These are phyloP conservation scores for Megalopta genalis DNA, from an alignment of 1,140 invertebrate genomes.

Conservation along the genomic window DNA sequence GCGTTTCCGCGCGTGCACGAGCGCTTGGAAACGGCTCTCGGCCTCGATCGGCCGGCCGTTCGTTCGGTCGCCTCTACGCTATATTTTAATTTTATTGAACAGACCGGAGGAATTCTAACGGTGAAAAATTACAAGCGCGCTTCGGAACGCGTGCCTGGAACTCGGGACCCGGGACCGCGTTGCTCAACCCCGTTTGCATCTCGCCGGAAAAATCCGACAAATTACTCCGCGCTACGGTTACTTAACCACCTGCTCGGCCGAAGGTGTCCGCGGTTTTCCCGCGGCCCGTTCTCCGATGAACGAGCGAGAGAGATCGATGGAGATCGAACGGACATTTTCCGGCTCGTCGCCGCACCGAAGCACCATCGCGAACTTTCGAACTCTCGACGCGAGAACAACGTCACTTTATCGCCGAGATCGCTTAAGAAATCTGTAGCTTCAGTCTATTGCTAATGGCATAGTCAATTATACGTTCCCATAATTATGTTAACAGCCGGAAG, in stretches of 20 bases:
- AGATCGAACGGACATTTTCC: neutral
- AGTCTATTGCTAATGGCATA: no score
- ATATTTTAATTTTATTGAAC: constrained; percentile 47
- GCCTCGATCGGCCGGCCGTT: neutral
- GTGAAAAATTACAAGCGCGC: constrained; percentile 18
- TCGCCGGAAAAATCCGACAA: neutral
- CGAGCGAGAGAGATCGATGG: neutral
- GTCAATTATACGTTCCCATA: no score
- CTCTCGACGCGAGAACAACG: neutral
- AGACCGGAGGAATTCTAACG: constrained; percentile 19
- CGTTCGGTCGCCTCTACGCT: neutral
- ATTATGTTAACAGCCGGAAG: no score
- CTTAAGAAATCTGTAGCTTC: no score
- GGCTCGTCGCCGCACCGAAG: neutral
- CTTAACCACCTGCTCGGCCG: neutral
- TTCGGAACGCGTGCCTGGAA: neutral
- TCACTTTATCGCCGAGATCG: neutral
- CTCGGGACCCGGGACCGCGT: neutral
- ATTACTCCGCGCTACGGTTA: neutral
- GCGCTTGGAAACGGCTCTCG: neutral
- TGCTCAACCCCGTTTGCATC: constrained; percentile 5
- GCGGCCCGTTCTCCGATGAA: neutral
- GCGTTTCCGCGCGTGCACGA: neutral
- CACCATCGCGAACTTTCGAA: neutral
- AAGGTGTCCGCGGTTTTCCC: neutral